Base-by-base conservation (phyloP, 37 sponge, comb jelly and placozoan genomes). In the Aphrocallistes beatrix region DNA sequence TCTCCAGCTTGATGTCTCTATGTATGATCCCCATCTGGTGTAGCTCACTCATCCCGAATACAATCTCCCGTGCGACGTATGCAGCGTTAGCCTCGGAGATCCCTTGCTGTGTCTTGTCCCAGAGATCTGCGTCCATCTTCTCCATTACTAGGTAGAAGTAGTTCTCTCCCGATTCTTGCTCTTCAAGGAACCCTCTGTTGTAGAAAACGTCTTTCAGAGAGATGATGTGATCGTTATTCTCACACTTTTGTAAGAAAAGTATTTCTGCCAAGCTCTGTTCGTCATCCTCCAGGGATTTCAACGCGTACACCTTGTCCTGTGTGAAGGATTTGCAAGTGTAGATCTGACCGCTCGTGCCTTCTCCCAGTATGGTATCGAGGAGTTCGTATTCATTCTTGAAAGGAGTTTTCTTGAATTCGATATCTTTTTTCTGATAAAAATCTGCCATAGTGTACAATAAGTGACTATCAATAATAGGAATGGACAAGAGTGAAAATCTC, bases 81-180 rank as follows among this genome's bases (percentile, higher is more conserved):
- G 75, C 75, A 25, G 75, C 75, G 34, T 21, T 60, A 19, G 75
- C 10, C 34, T 60, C 75, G 10, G 75, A 25, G 25, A 60, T 13
- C 6, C 75, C 75, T 60, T 60, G 75, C 3, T 3, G 3, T 6
- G 21, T 13, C 75, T 60, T 60, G 6, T 60, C 75, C 3, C 3
- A 28, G 3, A 60, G 75, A 60, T 60, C n/a, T 30, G 28, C 75
- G 3, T 60, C 75, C 75, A 60, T 60, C 34, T 25, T 3, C 75
- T 60, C 75, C 75, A 60, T 60, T 21, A 60, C 75, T 13, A 60
- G n/a, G n/a, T 60, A 60, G 75, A 60, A 60, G 75, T 60, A 60
- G 25, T 60, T 19, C 8, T 60, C 75, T 13, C 75, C 75, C 75
- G 25, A 6, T 19, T 30, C n/a, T 13, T 60, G 75, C n/a, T 60